A percentile compares a stretch with the other conserved stretches of the same genome.
Evolutionary conservation across 2,797 vertebrate species (phyloP).

Genomic region (Hyperoplus lanceolatus): DNA sequence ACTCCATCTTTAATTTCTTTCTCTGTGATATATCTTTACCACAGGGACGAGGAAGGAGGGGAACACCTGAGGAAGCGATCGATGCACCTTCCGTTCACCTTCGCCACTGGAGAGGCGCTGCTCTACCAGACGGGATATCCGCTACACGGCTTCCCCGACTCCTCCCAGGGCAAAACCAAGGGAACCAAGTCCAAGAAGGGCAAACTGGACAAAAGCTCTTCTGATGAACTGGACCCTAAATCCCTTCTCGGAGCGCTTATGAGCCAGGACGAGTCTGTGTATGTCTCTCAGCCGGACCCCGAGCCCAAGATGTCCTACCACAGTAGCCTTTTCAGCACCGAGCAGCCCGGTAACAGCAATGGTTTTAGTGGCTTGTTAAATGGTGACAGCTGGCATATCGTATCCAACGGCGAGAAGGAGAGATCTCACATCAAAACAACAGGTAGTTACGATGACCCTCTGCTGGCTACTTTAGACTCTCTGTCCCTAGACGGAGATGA

Average conservation of each 20-base stretch:
- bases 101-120: conserved; percentile 88
- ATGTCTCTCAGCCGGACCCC: conserved; percentile 69
- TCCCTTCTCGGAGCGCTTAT: conserved; percentile 85
- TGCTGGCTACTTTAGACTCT: conserved; percentile 84
- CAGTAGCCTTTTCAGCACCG: conserved; percentile 56
- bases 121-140: conserved; percentile 85
- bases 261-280: conserved; percentile 87
- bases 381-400: conserved; percentile 39
- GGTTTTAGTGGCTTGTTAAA: conserved; percentile 2
- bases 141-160: conserved; percentile 72
- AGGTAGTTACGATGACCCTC: conserved; percentile 74
- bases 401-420: conserved; percentile 23
- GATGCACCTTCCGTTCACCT: conserved; percentile 88
- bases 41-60: conserved; percentile 89
- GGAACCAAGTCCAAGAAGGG: conserved; percentile 79
- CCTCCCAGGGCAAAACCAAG: conserved; percentile 71
- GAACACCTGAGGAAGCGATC: conserved; percentile 87
- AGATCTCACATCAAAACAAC: conserved; percentile 17
- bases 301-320: conserved; percentile 68
- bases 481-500: conserved; percentile 80
- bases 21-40: neutral
- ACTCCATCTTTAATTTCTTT: neutral
- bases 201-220: conserved; percentile 67
- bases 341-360: conserved; percentile 10
- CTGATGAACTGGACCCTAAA: conserved; percentile 67